Conservation (phyloP, 2,797 vertebrate species). For the Enoplosus armatus region DNA sequence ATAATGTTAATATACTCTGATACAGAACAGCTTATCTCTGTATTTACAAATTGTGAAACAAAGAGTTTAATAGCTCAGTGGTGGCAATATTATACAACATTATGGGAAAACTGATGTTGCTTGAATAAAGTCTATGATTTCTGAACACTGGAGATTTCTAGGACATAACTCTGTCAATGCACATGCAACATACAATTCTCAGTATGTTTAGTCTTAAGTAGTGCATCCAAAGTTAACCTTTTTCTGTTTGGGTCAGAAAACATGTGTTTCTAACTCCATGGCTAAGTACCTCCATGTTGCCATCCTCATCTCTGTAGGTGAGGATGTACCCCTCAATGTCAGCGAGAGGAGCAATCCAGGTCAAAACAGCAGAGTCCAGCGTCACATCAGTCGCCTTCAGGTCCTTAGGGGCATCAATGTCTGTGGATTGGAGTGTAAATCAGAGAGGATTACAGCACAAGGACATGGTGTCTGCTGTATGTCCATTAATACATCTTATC, state of each 20-base stretch:
- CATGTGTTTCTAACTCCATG: neutral
- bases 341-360: slow-evolving; percentile 88
- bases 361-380: slow-evolving; percentile 81
- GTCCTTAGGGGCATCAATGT: slow-evolving; percentile 89
- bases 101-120: neutral
- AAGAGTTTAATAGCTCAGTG: neutral
- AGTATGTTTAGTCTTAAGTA: neutral
- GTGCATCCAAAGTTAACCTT: neutral
- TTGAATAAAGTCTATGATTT: neutral
- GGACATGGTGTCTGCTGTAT: neutral
- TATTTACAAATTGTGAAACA: neutral
- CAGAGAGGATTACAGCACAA: slow-evolving; percentile 32
- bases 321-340: slow-evolving; percentile 89
- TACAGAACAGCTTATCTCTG: neutral
- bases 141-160: neutral
- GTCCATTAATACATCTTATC: neutral
- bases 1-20: neutral
- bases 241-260: neutral
- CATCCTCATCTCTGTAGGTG: slow-evolving; percentile 84
- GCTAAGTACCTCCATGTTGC: slow-evolving; percentile 77
- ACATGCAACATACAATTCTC: neutral
- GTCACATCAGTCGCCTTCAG: slow-evolving; percentile 83
- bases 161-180: neutral
- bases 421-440: slow-evolving; percentile 73
- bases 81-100: neutral